These are phyloP conservation scores for Pogonognathellus flavescens DNA, from an alignment of 1,140 invertebrate species.

Conservation along the genomic window DNA sequence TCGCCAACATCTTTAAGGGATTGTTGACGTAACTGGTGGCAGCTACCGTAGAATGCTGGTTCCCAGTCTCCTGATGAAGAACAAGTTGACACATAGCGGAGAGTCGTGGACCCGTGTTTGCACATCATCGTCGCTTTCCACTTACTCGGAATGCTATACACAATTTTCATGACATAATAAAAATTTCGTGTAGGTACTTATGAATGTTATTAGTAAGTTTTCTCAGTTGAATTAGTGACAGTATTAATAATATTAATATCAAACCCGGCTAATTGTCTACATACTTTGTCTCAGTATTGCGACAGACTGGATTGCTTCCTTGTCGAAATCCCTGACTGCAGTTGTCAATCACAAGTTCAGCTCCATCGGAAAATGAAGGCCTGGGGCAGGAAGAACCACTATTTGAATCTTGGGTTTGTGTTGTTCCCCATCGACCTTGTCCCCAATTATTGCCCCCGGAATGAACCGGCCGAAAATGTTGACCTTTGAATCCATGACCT, in stretches of 20 bases:
- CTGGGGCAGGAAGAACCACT: not conserved
- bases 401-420: not conserved
- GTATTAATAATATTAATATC: too few relatives aligned
- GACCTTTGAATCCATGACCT: not conserved
- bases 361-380: not conserved
- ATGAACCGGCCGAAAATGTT: not conserved
- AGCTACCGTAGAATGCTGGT: conserved; percentile 19
- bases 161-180: not conserved
- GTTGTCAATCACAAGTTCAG: not conserved
- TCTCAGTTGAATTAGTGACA: too few relatives aligned
- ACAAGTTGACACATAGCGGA: conserved; percentile 36
- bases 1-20: not conserved
- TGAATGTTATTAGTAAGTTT: too few relatives aligned
- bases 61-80: conserved; percentile 3
- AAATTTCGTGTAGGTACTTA: not conserved
- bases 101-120: not conserved
- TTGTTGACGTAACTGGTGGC: conserved; percentile 32
- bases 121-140: conserved; percentile 50
- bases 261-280: too few relatives aligned
- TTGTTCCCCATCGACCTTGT: not conserved
- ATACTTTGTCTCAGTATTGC: not conserved
- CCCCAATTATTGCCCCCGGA: not conserved
- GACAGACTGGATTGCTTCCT: not conserved
- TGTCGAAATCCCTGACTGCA: not conserved
- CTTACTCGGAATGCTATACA: conserved; percentile 32